Percentiles rank a stretch among this genome's conserved stretches.
Conservation (phyloP, 2,797 vertebrate genomes). For the Gila robusta region DNA sequence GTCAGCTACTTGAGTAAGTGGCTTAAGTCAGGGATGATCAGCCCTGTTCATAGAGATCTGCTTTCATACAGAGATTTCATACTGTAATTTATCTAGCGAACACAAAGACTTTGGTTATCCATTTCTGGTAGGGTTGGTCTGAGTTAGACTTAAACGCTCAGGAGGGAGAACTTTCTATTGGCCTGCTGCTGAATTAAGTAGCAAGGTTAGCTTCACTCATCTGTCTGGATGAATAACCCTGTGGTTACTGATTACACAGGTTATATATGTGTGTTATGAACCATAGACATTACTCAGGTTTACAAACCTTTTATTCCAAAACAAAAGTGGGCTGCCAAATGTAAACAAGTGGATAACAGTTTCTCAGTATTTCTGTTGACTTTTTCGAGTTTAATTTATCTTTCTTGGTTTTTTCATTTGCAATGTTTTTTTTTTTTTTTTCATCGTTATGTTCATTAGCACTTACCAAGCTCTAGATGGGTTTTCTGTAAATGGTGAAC, state of each 20-base stretch:
- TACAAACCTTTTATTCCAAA: not conserved
- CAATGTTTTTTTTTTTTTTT: not conserved
- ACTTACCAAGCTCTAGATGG: not conserved
- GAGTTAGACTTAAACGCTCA: not conserved
- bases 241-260: slow-evolving; percentile 27
- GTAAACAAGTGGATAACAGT: not conserved
- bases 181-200: not conserved
- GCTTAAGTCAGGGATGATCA: slow-evolving; percentile 7
- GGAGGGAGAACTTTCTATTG: not conserved
- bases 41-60: not conserved
- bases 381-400: not conserved
- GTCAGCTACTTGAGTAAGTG: slow-evolving; percentile 12
- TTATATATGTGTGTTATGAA: slow-evolving; percentile 12
- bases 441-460: not conserved
- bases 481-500: not conserved
- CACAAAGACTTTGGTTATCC: not conserved
- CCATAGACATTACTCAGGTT: slow-evolving; percentile 8
- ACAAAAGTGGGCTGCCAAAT: not conserved
- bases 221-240: slow-evolving; percentile 20
- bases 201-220: not conserved
- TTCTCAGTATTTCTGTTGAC: not conserved
- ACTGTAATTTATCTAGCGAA: not conserved
- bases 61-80: not conserved
- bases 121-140: not conserved
- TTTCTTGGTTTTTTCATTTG: not conserved